phyloP scores from a whole-genome alignment of 2,113 vertebrate genomes.

The Fulica atra region DNA sequence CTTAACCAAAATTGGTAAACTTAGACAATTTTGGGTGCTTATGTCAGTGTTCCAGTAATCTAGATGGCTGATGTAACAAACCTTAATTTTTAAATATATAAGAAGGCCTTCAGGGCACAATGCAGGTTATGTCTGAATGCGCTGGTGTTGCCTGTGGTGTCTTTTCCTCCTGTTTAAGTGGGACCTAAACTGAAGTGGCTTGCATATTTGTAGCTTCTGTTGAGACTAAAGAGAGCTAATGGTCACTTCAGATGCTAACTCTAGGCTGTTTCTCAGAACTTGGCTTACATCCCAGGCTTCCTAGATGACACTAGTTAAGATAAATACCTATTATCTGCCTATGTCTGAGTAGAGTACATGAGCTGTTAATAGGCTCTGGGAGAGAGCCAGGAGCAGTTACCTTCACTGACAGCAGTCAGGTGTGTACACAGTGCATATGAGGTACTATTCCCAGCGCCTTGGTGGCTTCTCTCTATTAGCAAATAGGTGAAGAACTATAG shows the following conservation, averaged over 20 bases:
- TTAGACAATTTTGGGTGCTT: not conserved
- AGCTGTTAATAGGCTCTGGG: slow-evolving; percentile 31
- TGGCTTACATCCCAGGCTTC: slow-evolving; percentile 43
- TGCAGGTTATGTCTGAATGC: not conserved
- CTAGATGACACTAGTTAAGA: slow-evolving; percentile 51
- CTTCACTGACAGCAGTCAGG: not conserved
- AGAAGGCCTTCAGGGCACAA: not conserved
- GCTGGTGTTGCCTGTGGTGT: not conserved
- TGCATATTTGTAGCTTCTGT: not conserved
- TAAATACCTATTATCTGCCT: slow-evolving; percentile 39
- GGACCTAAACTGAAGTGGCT: not conserved
- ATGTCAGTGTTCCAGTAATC: not conserved
- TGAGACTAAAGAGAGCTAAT: not conserved
- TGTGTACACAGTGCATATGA: not conserved
- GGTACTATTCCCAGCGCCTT: not conserved
- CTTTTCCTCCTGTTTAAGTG: not conserved
- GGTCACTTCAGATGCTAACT: slow-evolving; percentile 15
- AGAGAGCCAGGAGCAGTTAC: slow-evolving; percentile 10
- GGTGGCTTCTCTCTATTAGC: not conserved
- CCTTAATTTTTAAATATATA: not conserved
- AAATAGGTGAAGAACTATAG: not conserved
- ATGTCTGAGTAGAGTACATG: not conserved
- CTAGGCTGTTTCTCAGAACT: not conserved
- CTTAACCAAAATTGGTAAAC: not conserved
- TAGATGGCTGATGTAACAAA: not conserved